Conservation (phyloP, 2,888 invertebrate genomes). For the Spicauda simplicius region DNA sequence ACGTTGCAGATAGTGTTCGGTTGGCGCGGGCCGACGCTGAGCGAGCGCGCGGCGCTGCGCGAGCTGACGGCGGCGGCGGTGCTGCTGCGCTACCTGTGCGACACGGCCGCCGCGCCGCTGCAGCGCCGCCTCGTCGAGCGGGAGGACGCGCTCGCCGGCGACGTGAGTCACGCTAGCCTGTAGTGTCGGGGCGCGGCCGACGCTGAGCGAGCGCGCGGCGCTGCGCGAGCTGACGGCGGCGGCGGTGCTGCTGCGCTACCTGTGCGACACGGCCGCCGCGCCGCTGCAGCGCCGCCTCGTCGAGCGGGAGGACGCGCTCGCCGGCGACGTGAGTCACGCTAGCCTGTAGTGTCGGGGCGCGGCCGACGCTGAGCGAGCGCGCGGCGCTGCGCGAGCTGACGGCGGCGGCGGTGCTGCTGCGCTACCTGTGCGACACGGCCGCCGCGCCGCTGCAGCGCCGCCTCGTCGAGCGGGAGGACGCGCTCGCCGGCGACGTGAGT, state of each 20-base stretch:
- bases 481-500: conserved; percentile 90
- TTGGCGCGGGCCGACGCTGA: conserved; percentile 90
- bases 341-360: conserved; percentile 86
- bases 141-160: conserved; percentile 92
- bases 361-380: conserved; percentile 87
- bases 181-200: conserved; percentile 91
- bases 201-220: conserved; percentile 80
- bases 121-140: conserved; percentile 93
- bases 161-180: conserved; percentile 74
- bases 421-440: conserved; percentile 94
- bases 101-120: conserved; percentile 94
- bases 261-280: conserved; percentile 94
- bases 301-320: conserved; percentile 91
- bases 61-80: conserved; percentile 87
- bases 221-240: conserved; percentile 86
- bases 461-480: conserved; percentile 93
- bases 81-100: conserved; percentile 92
- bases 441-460: conserved; percentile 93
- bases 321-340: conserved; percentile 87
- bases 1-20: conserved; percentile 81
- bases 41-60: conserved; percentile 82
- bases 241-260: conserved; percentile 90
- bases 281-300: conserved; percentile 93
- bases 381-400: conserved; percentile 84
- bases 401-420: conserved; percentile 88